A percentile compares a stretch with the other conserved stretches of the same genome.
phyloP scores from a whole-genome alignment of 2,113 vertebrate genomes.

The Lasiurus borealis region DNA sequence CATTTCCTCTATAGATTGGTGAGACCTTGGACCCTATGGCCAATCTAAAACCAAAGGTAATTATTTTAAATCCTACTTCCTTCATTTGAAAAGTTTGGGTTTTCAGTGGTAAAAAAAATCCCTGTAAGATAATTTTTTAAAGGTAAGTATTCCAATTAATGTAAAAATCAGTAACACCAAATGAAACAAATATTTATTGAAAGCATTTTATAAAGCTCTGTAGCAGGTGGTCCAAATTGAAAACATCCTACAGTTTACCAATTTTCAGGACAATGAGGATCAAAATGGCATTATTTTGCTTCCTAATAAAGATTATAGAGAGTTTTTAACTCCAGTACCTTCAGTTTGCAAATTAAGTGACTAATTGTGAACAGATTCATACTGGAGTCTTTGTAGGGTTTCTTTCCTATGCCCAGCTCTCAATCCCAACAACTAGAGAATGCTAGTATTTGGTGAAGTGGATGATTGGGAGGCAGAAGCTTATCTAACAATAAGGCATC shows the following conservation, averaged over 20 bases:
- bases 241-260: background rate
- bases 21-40: background rate
- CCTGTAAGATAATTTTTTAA: conserved; percentile 29
- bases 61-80: conserved; percentile 44
- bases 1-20: background rate
- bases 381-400: conserved; percentile 7
- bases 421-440: conserved; percentile 42
- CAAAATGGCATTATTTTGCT: conserved; percentile 62
- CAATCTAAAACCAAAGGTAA: background rate
- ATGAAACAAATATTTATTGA: conserved; percentile 12
- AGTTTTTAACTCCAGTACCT: conserved; percentile 64
- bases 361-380: conserved; percentile 62
- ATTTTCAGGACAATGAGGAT: conserved; percentile 39
- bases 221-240: background rate
- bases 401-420: background rate
- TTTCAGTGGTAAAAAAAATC: background rate
- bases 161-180: background rate
- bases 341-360: conserved; percentile 69
- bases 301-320: conserved; percentile 63
- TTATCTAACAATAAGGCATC: conserved; percentile 68
- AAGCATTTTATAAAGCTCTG: conserved; percentile 23
- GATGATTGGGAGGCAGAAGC: conserved; percentile 56
- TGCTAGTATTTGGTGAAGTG: conserved; percentile 39
- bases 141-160: conserved; percentile 27
- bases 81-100: background rate